Evolutionary conservation across 2,888 invertebrate species (phyloP).

Genomic region (Adelognathus sp.): DNA sequence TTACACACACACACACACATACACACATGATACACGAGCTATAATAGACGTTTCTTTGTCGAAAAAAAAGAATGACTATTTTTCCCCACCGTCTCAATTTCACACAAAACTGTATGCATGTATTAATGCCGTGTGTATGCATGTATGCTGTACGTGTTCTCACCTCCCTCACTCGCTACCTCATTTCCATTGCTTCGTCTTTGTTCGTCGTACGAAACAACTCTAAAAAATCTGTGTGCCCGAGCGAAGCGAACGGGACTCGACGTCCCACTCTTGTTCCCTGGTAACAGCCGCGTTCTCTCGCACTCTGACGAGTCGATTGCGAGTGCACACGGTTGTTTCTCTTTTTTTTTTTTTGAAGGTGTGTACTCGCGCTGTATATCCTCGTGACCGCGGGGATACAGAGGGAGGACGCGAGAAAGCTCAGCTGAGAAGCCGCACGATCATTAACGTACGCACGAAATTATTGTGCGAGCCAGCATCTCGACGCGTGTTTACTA

Average conservation of each 20-base stretch:
- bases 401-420: neutral
- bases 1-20: neutral
- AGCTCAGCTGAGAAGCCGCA: neutral
- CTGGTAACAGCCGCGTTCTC: slow-evolving; percentile 54
- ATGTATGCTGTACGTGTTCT: no score
- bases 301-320: slow-evolving; percentile 49
- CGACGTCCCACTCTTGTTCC: slow-evolving; percentile 52
- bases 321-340: slow-evolving; percentile 30
- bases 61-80: slow-evolving; percentile 17
- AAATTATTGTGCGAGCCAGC: slow-evolving; percentile 4
- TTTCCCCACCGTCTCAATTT: neutral
- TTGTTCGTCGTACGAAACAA: slow-evolving; percentile 10
- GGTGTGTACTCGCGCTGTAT: neutral
- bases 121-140: no score
- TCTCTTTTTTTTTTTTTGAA: no score
- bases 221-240: slow-evolving; percentile 16
- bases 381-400: neutral
- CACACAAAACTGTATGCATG: no score
- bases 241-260: slow-evolving; percentile 35
- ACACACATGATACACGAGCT: neutral
- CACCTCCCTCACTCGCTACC: neutral
- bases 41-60: slow-evolving; percentile 16
- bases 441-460: neutral
- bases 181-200: slow-evolving; percentile 12
- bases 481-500: neutral